Percentiles rank a stretch among this genome's conserved stretches.
Conservation (phyloP, 2,797 vertebrate species). For the Bryconaethiops microstoma region DNA sequence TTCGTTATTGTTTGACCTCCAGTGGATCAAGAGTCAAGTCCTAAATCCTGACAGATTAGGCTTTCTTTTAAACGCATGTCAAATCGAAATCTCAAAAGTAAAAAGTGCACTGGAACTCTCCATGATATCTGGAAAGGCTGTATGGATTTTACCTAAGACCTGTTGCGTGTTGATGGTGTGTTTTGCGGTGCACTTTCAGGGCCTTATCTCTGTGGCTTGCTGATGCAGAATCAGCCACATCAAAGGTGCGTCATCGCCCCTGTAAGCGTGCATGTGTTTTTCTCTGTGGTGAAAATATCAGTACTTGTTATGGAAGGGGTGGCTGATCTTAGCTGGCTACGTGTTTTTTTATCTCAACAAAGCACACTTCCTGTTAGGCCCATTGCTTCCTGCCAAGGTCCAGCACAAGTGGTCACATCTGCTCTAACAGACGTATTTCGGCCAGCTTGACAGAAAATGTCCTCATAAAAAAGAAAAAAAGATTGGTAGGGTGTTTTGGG, state of each 20-base stretch:
- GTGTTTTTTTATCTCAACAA: conserved; percentile 62
- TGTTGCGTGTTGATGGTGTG: background rate
- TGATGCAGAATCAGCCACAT: conserved; percentile 58
- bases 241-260: conserved; percentile 43
- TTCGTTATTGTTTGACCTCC: too few relatives aligned
- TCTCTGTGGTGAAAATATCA: conserved; percentile 46
- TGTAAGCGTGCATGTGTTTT: conserved; percentile 29
- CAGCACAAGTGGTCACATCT: conserved; percentile 56
- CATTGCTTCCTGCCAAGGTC: conserved; percentile 52
- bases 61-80: background rate
- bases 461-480: background rate
- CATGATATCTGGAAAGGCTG: background rate
- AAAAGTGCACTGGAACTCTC: background rate
- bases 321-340: conserved; percentile 50
- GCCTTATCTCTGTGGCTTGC: conserved; percentile 53
- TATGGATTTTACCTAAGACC: background rate
- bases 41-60: background rate
- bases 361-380: conserved; percentile 62
- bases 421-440: conserved; percentile 45
- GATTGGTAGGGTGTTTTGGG: background rate
- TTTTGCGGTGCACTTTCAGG: conserved; percentile 27
- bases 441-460: conserved; percentile 24
- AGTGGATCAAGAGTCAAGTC: too few relatives aligned
- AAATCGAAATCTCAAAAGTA: background rate
- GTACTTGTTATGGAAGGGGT: conserved; percentile 53